Evolutionary conservation across 2,888 invertebrate genomes (phyloP), one percentile per base, ranked within the genome.

Genomic region (Cylloceria caligata): DNA sequence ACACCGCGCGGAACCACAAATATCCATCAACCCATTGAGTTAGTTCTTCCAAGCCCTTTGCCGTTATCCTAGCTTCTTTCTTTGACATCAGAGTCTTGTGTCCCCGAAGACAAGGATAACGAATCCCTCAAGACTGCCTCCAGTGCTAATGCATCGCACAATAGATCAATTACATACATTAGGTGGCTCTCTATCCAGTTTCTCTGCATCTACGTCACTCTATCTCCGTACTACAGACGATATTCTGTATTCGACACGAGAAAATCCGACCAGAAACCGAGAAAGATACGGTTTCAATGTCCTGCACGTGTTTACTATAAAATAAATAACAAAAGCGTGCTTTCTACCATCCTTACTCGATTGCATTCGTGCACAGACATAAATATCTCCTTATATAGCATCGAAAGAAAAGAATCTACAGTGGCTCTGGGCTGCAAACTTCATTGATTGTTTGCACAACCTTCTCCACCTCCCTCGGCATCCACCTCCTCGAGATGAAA

Each of bases 91-190:
- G 34, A 62, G 42, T 77, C 76, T 45, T 55, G 71, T 62, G 80
- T 71, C 45, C 81, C 60, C 68, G 67, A 62, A 76, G 81, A 78
- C 55, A 74, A 77, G 87, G 86, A 86, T 87, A 88, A 86, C 85
- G 87, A 88, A 88, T 88, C 87, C 85, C 68, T 68, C 27, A 47
- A 36, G 60, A 83, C 83, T 84, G 87, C 86, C 87, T 83, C 86
- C 87, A 88, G 89, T 87, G 88, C 90, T 90, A 90, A 90, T 90
- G 90, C 89, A 91, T 89, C 87, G 88, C 88, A 92, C 90, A 91
- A 91, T 92, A 89, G 91, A 91, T 92, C 91, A 92, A 92, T 92
- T 92, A 92, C 91, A 89, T 89, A 90, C 90, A 91, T 92, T 90
- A 90, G 91, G 57, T 87, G 86, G 86, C 85, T 85, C 52, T 75